These are phyloP conservation scores for Parnassius orleans DNA, from an alignment of 2,888 invertebrate species.

Conservation along the genomic window DNA sequence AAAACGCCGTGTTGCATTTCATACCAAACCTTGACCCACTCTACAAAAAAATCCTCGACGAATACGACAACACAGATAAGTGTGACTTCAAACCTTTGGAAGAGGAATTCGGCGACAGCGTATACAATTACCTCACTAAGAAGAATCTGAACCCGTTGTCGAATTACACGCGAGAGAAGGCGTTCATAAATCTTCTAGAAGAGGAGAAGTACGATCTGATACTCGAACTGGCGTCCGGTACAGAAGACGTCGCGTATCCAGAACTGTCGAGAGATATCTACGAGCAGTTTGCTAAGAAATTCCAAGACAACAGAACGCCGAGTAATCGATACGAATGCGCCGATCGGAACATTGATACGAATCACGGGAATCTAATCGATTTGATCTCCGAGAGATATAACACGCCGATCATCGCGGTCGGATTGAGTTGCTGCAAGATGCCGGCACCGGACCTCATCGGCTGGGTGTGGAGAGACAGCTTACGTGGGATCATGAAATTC, in stretches of 20 bases:
- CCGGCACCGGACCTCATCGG: slow-evolving; percentile 85
- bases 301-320: slow-evolving; percentile 63
- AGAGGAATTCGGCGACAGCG: slow-evolving; percentile 85
- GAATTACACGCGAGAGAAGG: slow-evolving; percentile 76
- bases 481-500: slow-evolving; percentile 83
- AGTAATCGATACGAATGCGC: slow-evolving; percentile 57
- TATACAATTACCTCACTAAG: slow-evolving; percentile 73
- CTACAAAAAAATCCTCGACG: slow-evolving; percentile 51
- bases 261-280: slow-evolving; percentile 63
- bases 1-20: slow-evolving; percentile 88
- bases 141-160: slow-evolving; percentile 64
- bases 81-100: slow-evolving; percentile 58
- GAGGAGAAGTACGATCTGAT: slow-evolving; percentile 86
- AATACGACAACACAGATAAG: slow-evolving; percentile 54
- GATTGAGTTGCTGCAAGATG: slow-evolving; percentile 92
- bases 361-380: slow-evolving; percentile 78
- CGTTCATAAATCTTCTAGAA: slow-evolving; percentile 84
- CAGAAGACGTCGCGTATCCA: slow-evolving; percentile 81
- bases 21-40: slow-evolving; percentile 82
- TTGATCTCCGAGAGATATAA: slow-evolving; percentile 82
- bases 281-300: slow-evolving; percentile 71
- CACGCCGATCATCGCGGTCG: slow-evolving; percentile 85
- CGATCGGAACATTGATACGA: slow-evolving; percentile 38
- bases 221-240: slow-evolving; percentile 88
- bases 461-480: slow-evolving; percentile 85